Evolutionary conservation across 2,113 vertebrate species (phyloP).

Genomic region (Poeciliopsis turrubarensis): DNA sequence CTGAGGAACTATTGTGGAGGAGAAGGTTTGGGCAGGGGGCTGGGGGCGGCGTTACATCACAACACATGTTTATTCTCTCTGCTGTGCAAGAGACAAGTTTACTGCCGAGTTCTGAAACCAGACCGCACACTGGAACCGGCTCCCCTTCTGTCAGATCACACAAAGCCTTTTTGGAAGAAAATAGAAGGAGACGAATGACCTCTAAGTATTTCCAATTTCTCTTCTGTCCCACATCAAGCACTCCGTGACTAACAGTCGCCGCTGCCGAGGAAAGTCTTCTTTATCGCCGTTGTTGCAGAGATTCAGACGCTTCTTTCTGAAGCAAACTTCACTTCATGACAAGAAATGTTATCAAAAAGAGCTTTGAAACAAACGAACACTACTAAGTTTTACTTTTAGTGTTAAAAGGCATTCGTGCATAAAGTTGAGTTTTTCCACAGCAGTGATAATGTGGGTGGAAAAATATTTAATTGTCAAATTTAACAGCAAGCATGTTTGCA

Average conservation of each 20-base stretch:
- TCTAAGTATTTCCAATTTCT: slow-evolving; percentile 51
- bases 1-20: slow-evolving; percentile 26
- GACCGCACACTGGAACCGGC: slow-evolving; percentile 46
- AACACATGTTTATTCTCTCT: slow-evolving; percentile 66
- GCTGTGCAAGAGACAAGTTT: slow-evolving; percentile 39
- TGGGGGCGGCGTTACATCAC: slow-evolving; percentile 22
- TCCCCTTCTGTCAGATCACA: slow-evolving; percentile 22
- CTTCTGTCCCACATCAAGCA: slow-evolving; percentile 43
- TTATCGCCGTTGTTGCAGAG: slow-evolving; percentile 37
- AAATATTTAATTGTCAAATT: slow-evolving; percentile 41
- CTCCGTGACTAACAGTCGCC: slow-evolving; percentile 16
- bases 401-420: neutral
- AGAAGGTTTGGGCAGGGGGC: neutral
- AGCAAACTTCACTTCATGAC: slow-evolving; percentile 41
- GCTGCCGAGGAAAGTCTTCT: slow-evolving; percentile 25
- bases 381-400: slow-evolving; percentile 3
- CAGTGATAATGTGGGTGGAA: neutral
- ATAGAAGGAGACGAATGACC: slow-evolving; percentile 41
- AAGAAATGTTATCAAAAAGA: slow-evolving; percentile 44
- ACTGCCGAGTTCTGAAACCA: slow-evolving; percentile 51
- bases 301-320: slow-evolving; percentile 39
- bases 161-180: slow-evolving; percentile 21
- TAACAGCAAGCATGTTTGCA: slow-evolving; percentile 23
- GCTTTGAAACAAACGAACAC: slow-evolving; percentile 27
- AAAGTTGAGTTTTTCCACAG: slow-evolving; percentile 3